A percentile compares a stretch with the other conserved stretches of the same genome.
phyloP scores from a whole-genome alignment of 2,113 vertebrate genomes.

The Tricholaema leucomelas region DNA sequence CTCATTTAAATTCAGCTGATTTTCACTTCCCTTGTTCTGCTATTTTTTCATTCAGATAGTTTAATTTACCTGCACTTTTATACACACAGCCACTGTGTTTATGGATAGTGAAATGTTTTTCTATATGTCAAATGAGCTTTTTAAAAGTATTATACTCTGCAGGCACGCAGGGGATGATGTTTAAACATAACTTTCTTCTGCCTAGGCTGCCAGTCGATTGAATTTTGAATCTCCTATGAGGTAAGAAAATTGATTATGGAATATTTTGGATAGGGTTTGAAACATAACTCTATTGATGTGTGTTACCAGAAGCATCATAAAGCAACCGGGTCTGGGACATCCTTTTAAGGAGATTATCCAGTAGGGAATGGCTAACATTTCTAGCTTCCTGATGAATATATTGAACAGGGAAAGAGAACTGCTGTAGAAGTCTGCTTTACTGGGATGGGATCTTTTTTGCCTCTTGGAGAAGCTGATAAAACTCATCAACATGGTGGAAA shows the following conservation, averaged over 20 bases:
- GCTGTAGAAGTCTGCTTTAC: background rate
- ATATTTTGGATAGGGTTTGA: slow-evolving; percentile 55
- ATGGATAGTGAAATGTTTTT: slow-evolving; percentile 53
- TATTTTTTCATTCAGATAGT: slow-evolving; percentile 64
- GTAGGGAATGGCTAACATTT: background rate
- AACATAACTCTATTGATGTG: slow-evolving; percentile 20
- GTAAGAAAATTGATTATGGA: slow-evolving; percentile 67
- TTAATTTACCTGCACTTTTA: slow-evolving; percentile 56
- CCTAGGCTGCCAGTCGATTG: slow-evolving; percentile 55
- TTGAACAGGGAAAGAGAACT: background rate
- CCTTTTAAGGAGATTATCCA: background rate
- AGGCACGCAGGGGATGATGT: slow-evolving; percentile 65
- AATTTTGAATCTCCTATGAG: slow-evolving; percentile 71
- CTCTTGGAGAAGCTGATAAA: background rate
- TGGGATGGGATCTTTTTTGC: background rate
- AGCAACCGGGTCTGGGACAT: background rate
- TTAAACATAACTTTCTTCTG: slow-evolving; percentile 74
- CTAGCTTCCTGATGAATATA: slow-evolving; percentile 9
- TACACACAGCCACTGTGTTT: slow-evolving; percentile 58
- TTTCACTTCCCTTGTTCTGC: background rate
- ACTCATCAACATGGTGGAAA: background rate
- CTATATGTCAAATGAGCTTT: slow-evolving; percentile 61
- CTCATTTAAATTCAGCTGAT: slow-evolving; percentile 37
- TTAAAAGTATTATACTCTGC: slow-evolving; percentile 65
- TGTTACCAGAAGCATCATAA: slow-evolving; percentile 3